These are phyloP conservation scores for Premnoplex brunnescens DNA, from an alignment of 2,797 vertebrate species.

Conservation along the genomic window DNA sequence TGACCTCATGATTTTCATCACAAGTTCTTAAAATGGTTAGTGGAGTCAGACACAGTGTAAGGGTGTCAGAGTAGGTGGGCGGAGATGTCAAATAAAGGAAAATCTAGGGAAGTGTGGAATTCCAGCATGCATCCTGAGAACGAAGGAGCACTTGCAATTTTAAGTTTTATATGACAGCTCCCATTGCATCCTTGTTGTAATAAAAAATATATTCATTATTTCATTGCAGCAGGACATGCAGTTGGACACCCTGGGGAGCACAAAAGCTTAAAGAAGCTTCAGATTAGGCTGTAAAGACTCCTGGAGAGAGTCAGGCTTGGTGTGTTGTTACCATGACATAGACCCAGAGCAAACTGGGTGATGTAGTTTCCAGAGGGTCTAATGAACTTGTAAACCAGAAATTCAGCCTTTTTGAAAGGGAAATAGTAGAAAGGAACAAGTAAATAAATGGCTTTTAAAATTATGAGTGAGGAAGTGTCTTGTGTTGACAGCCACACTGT, in stretches of 20 bases:
- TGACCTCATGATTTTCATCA: not conserved
- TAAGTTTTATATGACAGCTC: not conserved
- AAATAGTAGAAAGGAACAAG: not conserved
- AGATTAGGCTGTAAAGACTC: not conserved
- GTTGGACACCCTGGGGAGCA: not conserved
- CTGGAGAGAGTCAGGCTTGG: not conserved
- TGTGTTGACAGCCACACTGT: not conserved
- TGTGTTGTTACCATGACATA: not conserved
- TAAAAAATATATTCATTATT: not conserved
- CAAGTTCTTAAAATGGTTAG: not conserved
- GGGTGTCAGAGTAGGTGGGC: too few relatives aligned
- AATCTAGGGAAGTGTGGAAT: not conserved
- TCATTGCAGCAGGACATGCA: not conserved
- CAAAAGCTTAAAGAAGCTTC: not conserved
- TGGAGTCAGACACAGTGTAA: not conserved
- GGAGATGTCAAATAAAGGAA: not conserved
- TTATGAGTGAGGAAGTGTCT: not conserved
- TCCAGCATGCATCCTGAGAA: not conserved
- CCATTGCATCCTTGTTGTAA: not conserved
- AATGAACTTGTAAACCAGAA: not conserved
- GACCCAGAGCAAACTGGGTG: not conserved
- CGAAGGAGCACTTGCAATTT: not conserved
- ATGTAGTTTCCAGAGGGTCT: not conserved
- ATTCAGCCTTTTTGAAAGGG: not conserved
- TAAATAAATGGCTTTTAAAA: not conserved